Evolutionary conservation across 1,140 invertebrate species (phyloP), one percentile per base, ranked within the genome.

Genomic region (Anastatus disparis): DNA sequence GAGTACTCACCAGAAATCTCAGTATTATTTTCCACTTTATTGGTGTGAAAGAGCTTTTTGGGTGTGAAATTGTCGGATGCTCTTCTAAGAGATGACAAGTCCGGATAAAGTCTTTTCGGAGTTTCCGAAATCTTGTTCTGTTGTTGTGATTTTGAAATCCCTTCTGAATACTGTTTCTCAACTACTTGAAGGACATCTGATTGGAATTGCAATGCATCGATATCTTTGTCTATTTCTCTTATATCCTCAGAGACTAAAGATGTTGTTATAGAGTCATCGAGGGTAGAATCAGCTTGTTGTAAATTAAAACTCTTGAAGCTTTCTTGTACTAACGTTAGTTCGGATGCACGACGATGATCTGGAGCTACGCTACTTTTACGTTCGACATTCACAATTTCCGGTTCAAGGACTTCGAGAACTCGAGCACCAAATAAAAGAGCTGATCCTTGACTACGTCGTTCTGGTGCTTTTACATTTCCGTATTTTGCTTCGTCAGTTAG

Each of bases 321-420:
- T 6, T 69, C 66, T 12, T 61, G 46, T 1, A 69, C 22, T n/a
- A 52, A 38, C 1, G 31, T 50, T 22, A 61, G 40, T 1, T 66
- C 64, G 15, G 64, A 56, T 3, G 22, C 44, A 9, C 42, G 27
- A 2, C 3, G 46, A n/a, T 10, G 17, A 22, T 24, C 7, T 1
- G 66, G 44, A 1, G 27, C 66, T 20, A n/a, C 20, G 7, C 6
- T 53, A 8, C 48, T 70, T n/a, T 24, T 20, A 8, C 22, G 68
- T 24, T 70, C 61, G 13, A 56, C 40, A 0, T 56, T 15, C 15
- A 64, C 52, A 0, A 70, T 52, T 15, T 70, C 27, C 10, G 68
- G 68, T 12, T 70, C 68, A 26, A 70, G 68, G 13, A 64, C 44
- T 15, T 64, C 59, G 8, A 70, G 68, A 22, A 70, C 59, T 35